Evolutionary conservation across 2,888 invertebrate genomes (phyloP).

Genomic region (Acanthoscelides obtectus): DNA sequence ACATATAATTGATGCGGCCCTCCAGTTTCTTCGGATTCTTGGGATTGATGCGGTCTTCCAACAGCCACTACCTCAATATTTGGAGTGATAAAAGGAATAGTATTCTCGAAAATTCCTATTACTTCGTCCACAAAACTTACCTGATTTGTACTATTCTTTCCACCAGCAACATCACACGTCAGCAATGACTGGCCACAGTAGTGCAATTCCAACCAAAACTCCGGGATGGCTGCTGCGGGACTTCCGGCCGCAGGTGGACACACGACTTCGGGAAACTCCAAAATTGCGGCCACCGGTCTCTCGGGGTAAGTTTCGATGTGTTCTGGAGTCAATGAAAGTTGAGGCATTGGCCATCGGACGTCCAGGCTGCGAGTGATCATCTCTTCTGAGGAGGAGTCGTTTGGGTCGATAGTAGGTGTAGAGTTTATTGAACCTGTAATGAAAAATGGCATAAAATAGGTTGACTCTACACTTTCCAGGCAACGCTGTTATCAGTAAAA

Average conservation of each 20-base stretch:
- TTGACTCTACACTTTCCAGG: too few species aligned
- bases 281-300: conserved; percentile 64
- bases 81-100: too few species aligned
- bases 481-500: too few species aligned
- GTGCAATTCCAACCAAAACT: conserved; percentile 73
- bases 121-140: too few species aligned
- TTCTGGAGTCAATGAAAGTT: conserved; percentile 67
- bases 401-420: conserved; percentile 1
- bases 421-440: conserved; percentile 18
- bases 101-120: too few species aligned
- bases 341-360: conserved; percentile 76
- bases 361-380: conserved; percentile 59
- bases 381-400: conserved; percentile 15
- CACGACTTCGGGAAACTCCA: conserved; percentile 70
- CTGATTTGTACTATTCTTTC: conserved; percentile 2
- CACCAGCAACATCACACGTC: conserved; percentile 54
- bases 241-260: conserved; percentile 61
- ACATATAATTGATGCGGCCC: too few species aligned
- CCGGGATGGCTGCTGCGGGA: conserved; percentile 52
- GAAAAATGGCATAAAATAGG: neutral
- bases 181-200: conserved; percentile 75
- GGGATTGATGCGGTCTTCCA: too few species aligned
- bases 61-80: too few species aligned
- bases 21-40: too few species aligned
- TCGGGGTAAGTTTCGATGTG: conserved; percentile 77